A percentile compares a stretch with the other conserved stretches of the same genome.
phyloP scores from a whole-genome alignment of 2,888 invertebrate species.

The Platerodrilus igneus region DNA sequence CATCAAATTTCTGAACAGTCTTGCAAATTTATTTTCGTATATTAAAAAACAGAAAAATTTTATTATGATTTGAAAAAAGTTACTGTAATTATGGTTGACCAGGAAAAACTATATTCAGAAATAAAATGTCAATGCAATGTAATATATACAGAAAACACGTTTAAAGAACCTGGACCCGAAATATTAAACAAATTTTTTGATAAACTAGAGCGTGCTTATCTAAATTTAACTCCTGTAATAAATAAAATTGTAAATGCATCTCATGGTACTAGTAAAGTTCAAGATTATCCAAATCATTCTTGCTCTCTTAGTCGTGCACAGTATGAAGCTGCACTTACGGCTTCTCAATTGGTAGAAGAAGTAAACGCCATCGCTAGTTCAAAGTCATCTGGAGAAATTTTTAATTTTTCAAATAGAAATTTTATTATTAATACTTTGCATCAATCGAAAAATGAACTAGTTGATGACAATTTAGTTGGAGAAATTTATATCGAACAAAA shows the following conservation, averaged over 20 bases:
- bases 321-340: conserved; percentile 1
- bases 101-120: too few relatives aligned
- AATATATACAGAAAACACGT: too few relatives aligned
- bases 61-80: too few relatives aligned
- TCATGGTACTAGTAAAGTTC: conserved; percentile 8
- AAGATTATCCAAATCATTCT: conserved; percentile 3
- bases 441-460: not conserved
- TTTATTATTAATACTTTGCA: not conserved
- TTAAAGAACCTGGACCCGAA: too few relatives aligned
- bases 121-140: too few relatives aligned
- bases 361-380: too few relatives aligned
- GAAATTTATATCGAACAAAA: conserved; percentile 26
- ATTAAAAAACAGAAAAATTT: too few relatives aligned
- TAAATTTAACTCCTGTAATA: conserved; percentile 13
- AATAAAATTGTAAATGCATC: conserved; percentile 19
- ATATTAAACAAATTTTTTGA: not conserved
- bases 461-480: conserved; percentile 2
- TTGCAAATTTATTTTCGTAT: too few relatives aligned
- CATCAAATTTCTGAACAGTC: too few relatives aligned
- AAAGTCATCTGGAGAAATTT: not conserved
- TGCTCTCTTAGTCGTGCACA: conserved; percentile 3
- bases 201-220: not conserved
- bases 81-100: too few relatives aligned
- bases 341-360: conserved; percentile 8
- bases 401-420: not conserved